These are phyloP conservation scores for Drosophila novamexicana DNA, from an alignment of 1,140 invertebrate genomes.

Conservation along the genomic window DNA sequence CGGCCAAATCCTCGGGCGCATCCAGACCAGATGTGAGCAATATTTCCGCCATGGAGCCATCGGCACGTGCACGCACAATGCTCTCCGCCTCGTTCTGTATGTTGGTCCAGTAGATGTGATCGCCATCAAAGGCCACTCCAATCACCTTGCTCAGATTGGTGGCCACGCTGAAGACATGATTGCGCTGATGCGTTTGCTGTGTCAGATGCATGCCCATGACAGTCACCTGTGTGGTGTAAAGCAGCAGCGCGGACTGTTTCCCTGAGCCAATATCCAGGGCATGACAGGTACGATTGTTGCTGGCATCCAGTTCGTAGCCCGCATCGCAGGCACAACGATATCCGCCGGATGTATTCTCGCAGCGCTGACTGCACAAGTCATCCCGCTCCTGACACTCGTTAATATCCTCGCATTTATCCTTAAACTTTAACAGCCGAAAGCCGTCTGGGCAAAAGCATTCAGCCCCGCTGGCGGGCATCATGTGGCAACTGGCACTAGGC, in stretches of 20 bases:
- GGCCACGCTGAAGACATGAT: conserved; percentile 84
- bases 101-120: conserved; percentile 91
- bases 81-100: conserved; percentile 87
- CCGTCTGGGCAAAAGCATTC: conserved; percentile 85
- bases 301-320: conserved; percentile 88
- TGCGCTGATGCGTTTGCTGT: conserved; percentile 45
- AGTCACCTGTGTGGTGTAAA: conserved; percentile 87
- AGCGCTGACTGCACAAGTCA: conserved; percentile 93
- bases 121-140: conserved; percentile 88
- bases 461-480: conserved; percentile 80
- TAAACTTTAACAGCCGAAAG: conserved; percentile 71
- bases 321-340: conserved; percentile 92
- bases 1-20: conserved; percentile 90
- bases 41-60: conserved; percentile 86
- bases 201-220: conserved; percentile 85
- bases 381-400: conserved; percentile 90
- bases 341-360: conserved; percentile 90
- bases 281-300: conserved; percentile 90
- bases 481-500: conserved; percentile 56
- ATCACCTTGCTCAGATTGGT: conserved; percentile 87
- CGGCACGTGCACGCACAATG: conserved; percentile 86
- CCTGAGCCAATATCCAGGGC: conserved; percentile 77
- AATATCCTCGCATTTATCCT: conserved; percentile 87
- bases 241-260: conserved; percentile 86
- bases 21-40: conserved; percentile 88